Conservation (phyloP, 2,888 invertebrate species). For the Chrysomela aeneicollis region DNA sequence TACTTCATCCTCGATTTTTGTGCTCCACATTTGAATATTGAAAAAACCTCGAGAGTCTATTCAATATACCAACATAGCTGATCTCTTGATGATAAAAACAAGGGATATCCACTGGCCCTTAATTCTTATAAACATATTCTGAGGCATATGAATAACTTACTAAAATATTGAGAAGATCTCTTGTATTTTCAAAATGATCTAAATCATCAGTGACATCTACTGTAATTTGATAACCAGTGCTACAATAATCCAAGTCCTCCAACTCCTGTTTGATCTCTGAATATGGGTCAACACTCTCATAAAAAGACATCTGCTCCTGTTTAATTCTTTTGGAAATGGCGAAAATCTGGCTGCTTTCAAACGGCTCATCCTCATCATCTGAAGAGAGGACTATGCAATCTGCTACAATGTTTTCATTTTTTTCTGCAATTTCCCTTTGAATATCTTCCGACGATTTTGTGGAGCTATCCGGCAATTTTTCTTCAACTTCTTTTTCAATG, state of each 20-base stretch:
- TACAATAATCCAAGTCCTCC: constrained; percentile 42
- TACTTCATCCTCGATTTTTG: no score
- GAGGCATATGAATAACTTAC: constrained; percentile 34
- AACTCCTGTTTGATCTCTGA: constrained; percentile 43
- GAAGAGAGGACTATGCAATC: constrained; percentile 52
- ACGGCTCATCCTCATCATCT: constrained; percentile 65
- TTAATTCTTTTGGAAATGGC: constrained; percentile 41
- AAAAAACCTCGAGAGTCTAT: no score
- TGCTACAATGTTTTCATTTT: constrained; percentile 16
- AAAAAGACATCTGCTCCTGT: constrained; percentile 27
- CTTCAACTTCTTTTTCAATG: not conserved
- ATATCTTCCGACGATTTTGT: not conserved
- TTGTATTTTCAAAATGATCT: constrained; percentile 39
- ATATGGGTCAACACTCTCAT: constrained; percentile 34
- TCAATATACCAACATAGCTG: no score
- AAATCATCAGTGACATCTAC: constrained; percentile 39
- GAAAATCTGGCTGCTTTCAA: constrained; percentile 64
- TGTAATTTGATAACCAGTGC: constrained; percentile 51
- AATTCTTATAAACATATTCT: no score
- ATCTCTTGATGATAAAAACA: no score
- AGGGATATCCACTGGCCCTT: no score
- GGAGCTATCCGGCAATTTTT: not conserved
- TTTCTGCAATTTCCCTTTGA: not conserved
- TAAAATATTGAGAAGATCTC: constrained; percentile 37
- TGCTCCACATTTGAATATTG: no score